Conservation (phyloP, 1,140 invertebrate genomes). For the Drosophila pallidifrons region DNA sequence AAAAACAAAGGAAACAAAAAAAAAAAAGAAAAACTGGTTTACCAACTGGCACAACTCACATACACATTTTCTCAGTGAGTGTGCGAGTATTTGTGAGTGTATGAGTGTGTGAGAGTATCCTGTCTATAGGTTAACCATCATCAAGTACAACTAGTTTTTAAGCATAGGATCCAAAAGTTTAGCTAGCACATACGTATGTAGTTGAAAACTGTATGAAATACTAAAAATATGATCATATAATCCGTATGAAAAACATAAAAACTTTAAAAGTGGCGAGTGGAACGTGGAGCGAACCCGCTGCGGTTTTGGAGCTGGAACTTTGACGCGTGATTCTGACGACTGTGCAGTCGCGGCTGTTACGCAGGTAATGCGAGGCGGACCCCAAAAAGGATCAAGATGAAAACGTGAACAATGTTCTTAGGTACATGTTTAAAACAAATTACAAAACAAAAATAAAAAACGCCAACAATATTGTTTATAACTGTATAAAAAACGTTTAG, state of each 20-base stretch:
- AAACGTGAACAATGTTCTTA: slow-evolving; percentile 51
- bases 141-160: slow-evolving; percentile 58
- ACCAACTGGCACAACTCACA: slow-evolving; percentile 63
- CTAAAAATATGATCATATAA: slow-evolving; percentile 45
- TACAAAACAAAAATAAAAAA: slow-evolving; percentile 41
- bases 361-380: slow-evolving; percentile 22
- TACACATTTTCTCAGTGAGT: background rate
- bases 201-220: slow-evolving; percentile 39
- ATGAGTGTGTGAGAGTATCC: slow-evolving; percentile 20
- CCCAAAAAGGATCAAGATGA: slow-evolving; percentile 40
- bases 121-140: slow-evolving; percentile 24
- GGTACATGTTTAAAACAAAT: slow-evolving; percentile 61
- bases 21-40: slow-evolving; percentile 71
- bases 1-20: slow-evolving; percentile 49
- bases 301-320: slow-evolving; percentile 35
- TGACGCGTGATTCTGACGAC: slow-evolving; percentile 36
- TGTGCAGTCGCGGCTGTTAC: slow-evolving; percentile 34
- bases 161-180: slow-evolving; percentile 36
- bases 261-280: slow-evolving; percentile 31
- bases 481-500: slow-evolving; percentile 63
- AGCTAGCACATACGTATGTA: slow-evolving; percentile 43
- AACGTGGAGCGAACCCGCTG: slow-evolving; percentile 8
- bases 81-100: slow-evolving; percentile 8
- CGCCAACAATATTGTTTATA: slow-evolving; percentile 48
- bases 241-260: slow-evolving; percentile 28